phyloP scores from a whole-genome alignment of 2,888 invertebrate genomes.

The Apamea anceps region DNA sequence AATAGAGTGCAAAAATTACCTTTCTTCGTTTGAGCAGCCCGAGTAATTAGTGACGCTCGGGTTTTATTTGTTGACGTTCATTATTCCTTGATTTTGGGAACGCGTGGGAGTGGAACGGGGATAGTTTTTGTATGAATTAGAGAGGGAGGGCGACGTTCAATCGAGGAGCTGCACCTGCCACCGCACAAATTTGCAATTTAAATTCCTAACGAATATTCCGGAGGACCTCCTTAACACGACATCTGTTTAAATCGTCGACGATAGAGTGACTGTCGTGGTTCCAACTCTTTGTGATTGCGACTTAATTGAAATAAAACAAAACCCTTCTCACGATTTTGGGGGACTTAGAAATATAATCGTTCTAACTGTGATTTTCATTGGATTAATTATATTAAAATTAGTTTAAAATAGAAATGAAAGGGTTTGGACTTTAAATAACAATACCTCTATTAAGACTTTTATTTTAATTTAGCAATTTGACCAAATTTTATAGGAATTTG shows the following conservation, averaged over 20 bases:
- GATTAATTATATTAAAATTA: slow-evolving; percentile 51
- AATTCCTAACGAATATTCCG: slow-evolving; percentile 89
- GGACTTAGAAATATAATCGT: slow-evolving; percentile 71
- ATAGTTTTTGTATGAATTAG: slow-evolving; percentile 74
- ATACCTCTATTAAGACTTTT: background rate
- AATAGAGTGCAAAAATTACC: slow-evolving; percentile 90
- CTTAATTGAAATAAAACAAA: slow-evolving; percentile 89
- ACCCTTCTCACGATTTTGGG: slow-evolving; percentile 79
- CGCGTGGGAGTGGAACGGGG: slow-evolving; percentile 76
- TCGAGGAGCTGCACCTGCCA: slow-evolving; percentile 88
- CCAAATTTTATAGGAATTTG: background rate
- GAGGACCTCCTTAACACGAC: slow-evolving; percentile 91
- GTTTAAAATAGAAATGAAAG: slow-evolving; percentile 29
- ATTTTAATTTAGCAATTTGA: background rate
- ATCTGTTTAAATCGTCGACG: slow-evolving; percentile 90
- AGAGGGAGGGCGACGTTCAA: slow-evolving; percentile 80
- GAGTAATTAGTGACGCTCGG: slow-evolving; percentile 90
- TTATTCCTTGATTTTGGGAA: slow-evolving; percentile 88
- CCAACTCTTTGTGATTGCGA: slow-evolving; percentile 87
- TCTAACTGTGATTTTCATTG: slow-evolving; percentile 70
- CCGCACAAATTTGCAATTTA: slow-evolving; percentile 90
- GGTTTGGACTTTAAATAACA: slow-evolving; percentile 19
- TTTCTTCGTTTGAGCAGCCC: slow-evolving; percentile 86
- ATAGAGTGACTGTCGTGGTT: slow-evolving; percentile 87
- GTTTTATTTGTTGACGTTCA: slow-evolving; percentile 90